Base-by-base conservation (phyloP, 1,140 invertebrate genomes). In the Laupala kohalensis region DNA sequence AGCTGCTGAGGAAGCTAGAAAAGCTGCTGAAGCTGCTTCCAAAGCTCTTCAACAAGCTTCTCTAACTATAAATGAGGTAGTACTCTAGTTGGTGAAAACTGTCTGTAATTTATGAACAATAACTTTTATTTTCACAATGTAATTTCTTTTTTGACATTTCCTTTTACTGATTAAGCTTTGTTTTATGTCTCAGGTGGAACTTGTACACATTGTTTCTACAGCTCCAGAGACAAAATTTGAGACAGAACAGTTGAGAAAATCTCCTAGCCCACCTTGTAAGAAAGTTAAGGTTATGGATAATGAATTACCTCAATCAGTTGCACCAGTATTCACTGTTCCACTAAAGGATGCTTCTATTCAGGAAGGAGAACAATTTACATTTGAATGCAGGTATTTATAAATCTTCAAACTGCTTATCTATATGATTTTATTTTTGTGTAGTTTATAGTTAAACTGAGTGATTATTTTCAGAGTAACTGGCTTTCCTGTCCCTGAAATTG, bases 271-370 rank as follows among this genome's bases (percentile, higher is more conserved):
- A 71, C 75, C 71, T n/a, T 74, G 72, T 30, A 77, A 76, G 63
- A 74, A 76, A 2, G 74, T 77, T 25, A 73, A 78, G 74, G 74
- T 77, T 15, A 74, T 78, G 75, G 82, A 79, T 78, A 82, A 73
- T 75, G 77, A 71, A 76, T 80, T 37, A 73, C 77, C 65, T 76
- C 80, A 53, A 77, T 78, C 75, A 76, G n/a, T n/a, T n/a, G 78
- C 75, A 19, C 87, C 89, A 1, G 77, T 83, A 4, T 92, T 92
- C 73, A 83, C 82, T 3, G 78, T 85, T 28, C 86, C 86, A 3
- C 79, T 94, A 0, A 84, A 85, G 70, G 89, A 92, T 76, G 85
- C 88, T 1, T 86, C 88, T 3, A 87, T 93, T 26, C 85, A 89
- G 62, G 92, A 94, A 80, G 92, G 91, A 64, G 84, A 84, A 72